Evolutionary conservation across 2,797 vertebrate species (phyloP), one percentile per base, ranked within the genome.

Genomic region (Sebastiscus albofasciatus): DNA sequence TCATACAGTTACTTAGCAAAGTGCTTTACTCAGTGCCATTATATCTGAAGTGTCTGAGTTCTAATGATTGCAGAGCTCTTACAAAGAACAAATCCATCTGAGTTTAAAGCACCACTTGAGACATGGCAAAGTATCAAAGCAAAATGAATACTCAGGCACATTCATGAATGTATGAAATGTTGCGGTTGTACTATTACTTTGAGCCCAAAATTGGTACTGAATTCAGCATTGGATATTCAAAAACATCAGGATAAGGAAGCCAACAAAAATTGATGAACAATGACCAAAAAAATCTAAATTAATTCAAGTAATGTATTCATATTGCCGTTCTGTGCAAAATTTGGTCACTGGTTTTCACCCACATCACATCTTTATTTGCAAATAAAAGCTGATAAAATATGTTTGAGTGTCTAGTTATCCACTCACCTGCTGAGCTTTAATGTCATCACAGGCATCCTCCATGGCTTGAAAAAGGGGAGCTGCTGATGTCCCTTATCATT

Each of bases 41-140:
- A 22, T 26, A 46, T 55, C 13, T 68, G 1, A 11, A 76, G 69
- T 79, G 77, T 55, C 55, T 60, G 13, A 22, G 11, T 55, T 69
- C 3, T 54, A 79, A 80, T 87, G 79, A 72, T 76, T 86, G 27
- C 54, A 89, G 31, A 71, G 67, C 75, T 75, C 75, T 67, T 60
- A 12, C 13, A 58, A 73, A 67, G 34, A 74, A 61, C 34, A 75
- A 7, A 69, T 76, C 65, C 14, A 70, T 60, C 49, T 54, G 49
- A 54, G 49, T n/a, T 54, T 78, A 16, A 83, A 64, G n/a, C 60
- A 29, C 34, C 61, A 65, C 80, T 87, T 52, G 22, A 88, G 66
- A 86, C 22, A 22, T 4, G 24, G 18, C 16, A 3, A 60, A 36
- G 67, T 67, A 75, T 55, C 24, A 36, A 56, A 58, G 36, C 67